Percentiles rank a stretch among this genome's conserved stretches.
Conservation (phyloP, 1,140 invertebrate species). For the Gonatopus flavifemur region DNA sequence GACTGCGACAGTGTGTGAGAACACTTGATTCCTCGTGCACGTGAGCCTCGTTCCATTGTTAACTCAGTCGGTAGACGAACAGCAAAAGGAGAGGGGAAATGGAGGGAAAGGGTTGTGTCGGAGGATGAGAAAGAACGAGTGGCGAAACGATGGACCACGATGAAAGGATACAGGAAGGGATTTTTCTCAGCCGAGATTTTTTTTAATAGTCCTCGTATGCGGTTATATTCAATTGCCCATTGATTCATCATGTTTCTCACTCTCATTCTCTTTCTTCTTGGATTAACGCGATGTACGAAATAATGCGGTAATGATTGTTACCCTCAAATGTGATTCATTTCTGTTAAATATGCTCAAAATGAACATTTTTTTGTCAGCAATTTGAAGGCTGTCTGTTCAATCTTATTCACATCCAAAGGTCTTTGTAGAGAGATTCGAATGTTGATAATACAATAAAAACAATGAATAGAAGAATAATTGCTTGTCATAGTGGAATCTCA, state of each 20-base stretch:
- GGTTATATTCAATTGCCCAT: too few relatives aligned
- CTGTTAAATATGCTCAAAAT: constrained; percentile 25
- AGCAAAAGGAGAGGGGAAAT: constrained; percentile 7
- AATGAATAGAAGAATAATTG: too few relatives aligned
- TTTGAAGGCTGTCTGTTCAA: too few relatives aligned
- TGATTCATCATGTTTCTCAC: too few relatives aligned
- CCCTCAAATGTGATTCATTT: constrained; percentile 18
- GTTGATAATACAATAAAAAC: too few relatives aligned
- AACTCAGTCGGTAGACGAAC: constrained; percentile 42
- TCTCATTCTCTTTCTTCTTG: too few relatives aligned
- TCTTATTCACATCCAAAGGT: too few relatives aligned
- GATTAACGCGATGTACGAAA: constrained; percentile 4
- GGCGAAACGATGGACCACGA: neutral
- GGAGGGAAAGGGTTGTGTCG: constrained; percentile 7
- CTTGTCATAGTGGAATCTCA: too few relatives aligned
- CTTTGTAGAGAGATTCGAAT: too few relatives aligned
- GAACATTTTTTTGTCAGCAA: too few relatives aligned
- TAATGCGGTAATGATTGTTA: constrained; percentile 28
- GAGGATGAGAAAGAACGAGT: constrained; percentile 1
- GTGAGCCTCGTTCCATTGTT: constrained; percentile 58
- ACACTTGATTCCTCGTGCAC: constrained; percentile 60
- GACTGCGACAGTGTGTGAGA: constrained; percentile 48
- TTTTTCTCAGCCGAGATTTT: constrained; percentile 49
- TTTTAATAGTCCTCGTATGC: constrained; percentile 44
- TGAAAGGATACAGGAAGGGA: constrained; percentile 27